Evolutionary conservation across 1,140 invertebrate genomes (phyloP), one percentile per base, ranked within the genome.

Genomic region (Heliothis virescens): DNA sequence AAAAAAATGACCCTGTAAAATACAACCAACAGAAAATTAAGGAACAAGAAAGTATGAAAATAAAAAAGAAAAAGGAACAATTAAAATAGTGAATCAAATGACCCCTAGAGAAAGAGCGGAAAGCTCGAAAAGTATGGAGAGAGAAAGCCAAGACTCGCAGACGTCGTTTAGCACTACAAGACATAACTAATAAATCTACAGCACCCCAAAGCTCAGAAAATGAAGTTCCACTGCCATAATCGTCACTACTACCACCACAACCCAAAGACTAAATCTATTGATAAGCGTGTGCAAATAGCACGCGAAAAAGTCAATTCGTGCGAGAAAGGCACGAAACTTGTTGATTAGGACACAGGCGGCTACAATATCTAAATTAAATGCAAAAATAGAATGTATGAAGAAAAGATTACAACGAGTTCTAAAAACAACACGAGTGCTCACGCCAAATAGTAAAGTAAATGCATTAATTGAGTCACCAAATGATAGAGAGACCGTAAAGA

Each of bases 141-240:
- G 21, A 60, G 29, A 60, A 60, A 60, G 57, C 57, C 3, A 60
- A 60, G 11, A 60, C 11, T 29, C 57, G 57, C 11, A 60, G 57
- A 60, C 3, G 57, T 10, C 57, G 57, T 59, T 60, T 60, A 60
- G 21, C 57, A 60, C 57, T 60, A 2, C 57, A 60, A 60, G 57
- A 60, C 11, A n/a, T n/a, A n/a, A 60, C 29, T 29, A 60, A 21
- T 60, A 60, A 60, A 12, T 29, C 13, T 60, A 21, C 29, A 60
- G 29, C 57, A 60, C 18, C 18, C 1, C 21, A 0, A 29, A 10
- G 18, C 1, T 26, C 57, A 11, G 57, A 60, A 2, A 29, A 26
- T 60, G 57, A 53, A 53, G 52, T n/a, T n/a, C n/a, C n/a, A n/a
- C n/a, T n/a, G n/a, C n/a, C n/a, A n/a, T n/a, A n/a, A n/a, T n/a